phyloP scores from a whole-genome alignment of 2,888 invertebrate species.

The Melanchra persicariae region DNA sequence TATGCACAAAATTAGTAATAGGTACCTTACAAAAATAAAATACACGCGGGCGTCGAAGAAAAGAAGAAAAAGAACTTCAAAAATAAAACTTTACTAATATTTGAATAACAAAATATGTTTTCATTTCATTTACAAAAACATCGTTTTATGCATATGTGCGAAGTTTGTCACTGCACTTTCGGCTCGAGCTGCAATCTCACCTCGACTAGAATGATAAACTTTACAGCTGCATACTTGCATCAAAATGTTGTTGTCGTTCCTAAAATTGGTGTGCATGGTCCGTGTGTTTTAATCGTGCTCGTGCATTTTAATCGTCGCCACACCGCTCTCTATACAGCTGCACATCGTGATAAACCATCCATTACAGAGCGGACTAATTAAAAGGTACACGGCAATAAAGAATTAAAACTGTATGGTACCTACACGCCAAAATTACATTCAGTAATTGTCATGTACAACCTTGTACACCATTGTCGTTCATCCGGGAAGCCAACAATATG shows the following conservation, averaged over 20 bases:
- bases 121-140: not conserved
- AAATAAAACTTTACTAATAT: too few species aligned
- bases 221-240: not conserved
- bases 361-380: conserved; percentile 49
- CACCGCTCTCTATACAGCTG: conserved; percentile 6
- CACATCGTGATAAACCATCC: conserved; percentile 32
- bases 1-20: too few species aligned
- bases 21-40: too few species aligned
- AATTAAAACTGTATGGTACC: conserved; percentile 50
- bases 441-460: conserved; percentile 61
- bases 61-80: too few species aligned
- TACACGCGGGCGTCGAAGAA: too few species aligned
- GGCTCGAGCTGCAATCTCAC: not conserved
- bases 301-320: conserved; percentile 25
- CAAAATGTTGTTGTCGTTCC: not conserved
- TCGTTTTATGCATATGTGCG: not conserved
- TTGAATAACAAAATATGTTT: not conserved
- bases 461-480: conserved; percentile 68
- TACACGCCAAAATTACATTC: conserved; percentile 50
- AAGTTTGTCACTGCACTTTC: not conserved
- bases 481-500: conserved; percentile 68
- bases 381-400: conserved; percentile 48
- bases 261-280: not conserved
- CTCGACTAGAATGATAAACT: not conserved
- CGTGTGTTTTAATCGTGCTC: conserved; percentile 1